Evolutionary conservation across 2,113 vertebrate species (phyloP).

Genomic region (Perccottus glenii): DNA sequence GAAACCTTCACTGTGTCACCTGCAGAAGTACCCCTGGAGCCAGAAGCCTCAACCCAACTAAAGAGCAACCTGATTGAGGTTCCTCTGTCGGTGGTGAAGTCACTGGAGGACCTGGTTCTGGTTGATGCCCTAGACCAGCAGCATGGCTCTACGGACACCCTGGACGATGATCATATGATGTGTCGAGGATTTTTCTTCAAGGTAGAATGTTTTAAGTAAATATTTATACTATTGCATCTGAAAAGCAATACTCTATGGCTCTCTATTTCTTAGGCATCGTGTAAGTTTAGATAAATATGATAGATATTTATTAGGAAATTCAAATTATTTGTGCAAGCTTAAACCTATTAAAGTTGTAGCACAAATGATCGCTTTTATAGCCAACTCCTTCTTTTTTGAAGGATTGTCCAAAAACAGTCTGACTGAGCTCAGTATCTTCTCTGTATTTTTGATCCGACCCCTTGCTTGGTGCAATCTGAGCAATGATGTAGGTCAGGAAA

Average conservation of each 20-base stretch:
- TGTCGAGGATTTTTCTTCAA: constrained; percentile 98
- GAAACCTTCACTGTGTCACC: constrained; percentile 87
- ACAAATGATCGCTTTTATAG: constrained; percentile 24
- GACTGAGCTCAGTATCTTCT: constrained; percentile 27
- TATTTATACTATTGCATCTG: neutral
- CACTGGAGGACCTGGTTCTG: constrained; percentile 78
- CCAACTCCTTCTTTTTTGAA: constrained; percentile 15
- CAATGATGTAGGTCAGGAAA: constrained; percentile 78
- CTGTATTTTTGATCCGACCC: constrained; percentile 25
- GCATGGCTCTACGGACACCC: constrained; percentile 75
- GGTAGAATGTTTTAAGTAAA: constrained; percentile 69
- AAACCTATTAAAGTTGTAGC: neutral
- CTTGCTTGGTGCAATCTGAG: constrained; percentile 46
- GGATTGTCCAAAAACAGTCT: constrained; percentile 26
- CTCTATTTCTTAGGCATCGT: too few species aligned
- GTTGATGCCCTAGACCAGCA: constrained; percentile 82
- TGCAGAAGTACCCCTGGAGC: constrained; percentile 77
- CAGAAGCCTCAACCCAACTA: constrained; percentile 60
- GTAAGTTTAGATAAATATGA: too few species aligned
- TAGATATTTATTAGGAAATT: too few species aligned
- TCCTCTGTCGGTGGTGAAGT: constrained; percentile 88
- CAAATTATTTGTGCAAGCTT: too few species aligned
- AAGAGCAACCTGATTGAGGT: constrained; percentile 93
- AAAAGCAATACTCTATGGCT: too few species aligned
- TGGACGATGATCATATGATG: constrained; percentile 90